Base-by-base conservation (phyloP, 2,888 invertebrate genomes). In the Lamproptera curius region DNA sequence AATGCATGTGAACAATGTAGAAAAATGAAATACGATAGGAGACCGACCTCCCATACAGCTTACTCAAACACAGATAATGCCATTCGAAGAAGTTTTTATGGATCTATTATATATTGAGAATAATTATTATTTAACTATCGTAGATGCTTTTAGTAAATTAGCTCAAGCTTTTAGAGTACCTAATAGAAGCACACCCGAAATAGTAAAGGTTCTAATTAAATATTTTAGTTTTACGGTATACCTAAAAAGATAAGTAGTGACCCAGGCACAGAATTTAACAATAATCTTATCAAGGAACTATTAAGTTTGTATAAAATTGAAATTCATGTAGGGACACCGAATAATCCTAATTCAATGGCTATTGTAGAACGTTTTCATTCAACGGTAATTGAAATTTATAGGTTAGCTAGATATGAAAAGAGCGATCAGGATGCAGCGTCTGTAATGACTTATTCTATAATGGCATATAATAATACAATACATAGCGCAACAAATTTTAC, bases 261-360 rank as follows among this genome's bases (percentile, higher is more conserved):
- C 16, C 52, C 63, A 0, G 63, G 62, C 0, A 33, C 58, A 0
- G 63, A 67, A 58, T 68, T 63, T 28, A 65, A 65, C 11, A 67
- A 64, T 57, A 10, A 8, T 1, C 16, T 36, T 1, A 36, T 16
- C 10, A 4, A 9, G 8, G 36, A 36, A 16, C n/a, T 36, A 5
- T 16, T 16, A 37, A 6, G 1, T 0, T 51, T 62, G 5, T 49
- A 61, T 40, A 63, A 61, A 54, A 54, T 61, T 4, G 42, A 62
- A 0, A 40, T 63, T 20, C 59, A 63, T 9, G 55, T 58, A 9
- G 49, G 58, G 0, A 63, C 61, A 1, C 54, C 60, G 0, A 46
- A 48, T 26, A 48, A 43, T 15, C 48, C 43, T 11, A 48, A 43
- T 20, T 42, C 42, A 1, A 45, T n/a, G 9, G 50, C 36, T 5